Conservation (phyloP, 2,797 vertebrate genomes). For the Neoniphon sammara region DNA sequence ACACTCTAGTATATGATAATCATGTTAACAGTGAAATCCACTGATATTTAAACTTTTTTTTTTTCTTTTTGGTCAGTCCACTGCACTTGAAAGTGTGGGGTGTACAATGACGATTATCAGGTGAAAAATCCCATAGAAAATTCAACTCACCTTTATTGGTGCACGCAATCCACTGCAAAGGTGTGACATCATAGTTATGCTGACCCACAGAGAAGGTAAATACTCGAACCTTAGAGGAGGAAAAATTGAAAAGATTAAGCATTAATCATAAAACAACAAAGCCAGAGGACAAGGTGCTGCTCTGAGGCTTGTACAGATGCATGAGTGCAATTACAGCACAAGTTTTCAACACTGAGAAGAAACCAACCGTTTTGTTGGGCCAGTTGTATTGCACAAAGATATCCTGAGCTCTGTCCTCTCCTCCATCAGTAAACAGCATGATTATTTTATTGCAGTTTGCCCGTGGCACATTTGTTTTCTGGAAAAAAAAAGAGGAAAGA, state of each 20-base stretch:
- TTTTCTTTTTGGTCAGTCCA: too few species aligned
- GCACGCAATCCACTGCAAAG: conserved; percentile 98
- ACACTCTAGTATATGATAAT: too few species aligned
- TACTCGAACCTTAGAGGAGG: conserved; percentile 88
- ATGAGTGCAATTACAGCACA: neutral
- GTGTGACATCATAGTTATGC: conserved; percentile 98
- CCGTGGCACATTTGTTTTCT: conserved; percentile 92
- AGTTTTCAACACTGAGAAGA: conserved; percentile 12
- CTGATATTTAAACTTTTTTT: too few species aligned
- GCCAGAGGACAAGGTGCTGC: neutral
- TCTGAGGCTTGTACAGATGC: neutral
- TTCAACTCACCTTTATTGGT: conserved; percentile 93
- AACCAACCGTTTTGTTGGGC: conserved; percentile 96
- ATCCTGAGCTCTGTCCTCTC: conserved; percentile 96
- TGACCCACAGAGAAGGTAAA: conserved; percentile 99
- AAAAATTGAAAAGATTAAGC: conserved; percentile 9
- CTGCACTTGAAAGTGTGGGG: neutral
- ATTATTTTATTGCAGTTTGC: conserved; percentile 99
- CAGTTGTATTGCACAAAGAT: conserved; percentile 99
- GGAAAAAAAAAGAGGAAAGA: conserved; percentile 25
- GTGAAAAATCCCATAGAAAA: neutral
- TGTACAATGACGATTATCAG: neutral
- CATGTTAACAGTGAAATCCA: too few species aligned
- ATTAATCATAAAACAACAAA: neutral
- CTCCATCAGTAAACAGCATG: conserved; percentile 98